Percentiles rank a stretch among this genome's conserved stretches.
Conservation (phyloP, 2,888 invertebrate genomes). For the Tipula confusa region DNA sequence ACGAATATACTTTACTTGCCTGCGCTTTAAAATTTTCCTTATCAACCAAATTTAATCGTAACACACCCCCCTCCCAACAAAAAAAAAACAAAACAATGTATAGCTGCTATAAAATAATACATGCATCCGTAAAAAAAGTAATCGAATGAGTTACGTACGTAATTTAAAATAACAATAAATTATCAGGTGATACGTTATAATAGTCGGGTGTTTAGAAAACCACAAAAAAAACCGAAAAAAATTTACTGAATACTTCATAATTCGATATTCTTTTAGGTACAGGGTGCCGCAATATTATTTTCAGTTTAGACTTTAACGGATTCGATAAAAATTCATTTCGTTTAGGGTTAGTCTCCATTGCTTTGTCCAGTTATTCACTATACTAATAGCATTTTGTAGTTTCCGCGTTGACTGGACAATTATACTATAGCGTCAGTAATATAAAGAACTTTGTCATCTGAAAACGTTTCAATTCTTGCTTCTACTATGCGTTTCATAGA, state of each 20-base stretch:
- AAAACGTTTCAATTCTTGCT: no score
- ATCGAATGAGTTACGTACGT: not conserved
- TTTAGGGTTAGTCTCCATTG: no score
- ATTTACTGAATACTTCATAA: not conserved
- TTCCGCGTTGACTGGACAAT: no score
- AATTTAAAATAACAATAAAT: slow-evolving; percentile 9
- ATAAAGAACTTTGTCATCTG: no score
- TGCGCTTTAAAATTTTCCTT: not conserved
- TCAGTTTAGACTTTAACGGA: no score
- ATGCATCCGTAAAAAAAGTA: not conserved
- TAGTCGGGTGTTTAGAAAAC: slow-evolving; percentile 1
- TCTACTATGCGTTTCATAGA: no score
- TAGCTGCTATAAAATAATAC: not conserved
- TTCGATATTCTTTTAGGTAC: not conserved
- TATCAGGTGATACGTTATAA: slow-evolving; percentile 20
- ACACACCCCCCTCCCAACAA: no score
- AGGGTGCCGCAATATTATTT: no score
- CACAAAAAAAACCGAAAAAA: not conserved
- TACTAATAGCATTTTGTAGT: no score
- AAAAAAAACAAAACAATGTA: not conserved
- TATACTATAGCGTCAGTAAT: no score
- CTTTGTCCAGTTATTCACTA: no score
- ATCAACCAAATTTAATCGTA: not conserved
- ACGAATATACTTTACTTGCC: not conserved
- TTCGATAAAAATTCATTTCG: no score